phyloP scores from a whole-genome alignment of 2,113 vertebrate genomes.

The Atrichornis clamosus region DNA sequence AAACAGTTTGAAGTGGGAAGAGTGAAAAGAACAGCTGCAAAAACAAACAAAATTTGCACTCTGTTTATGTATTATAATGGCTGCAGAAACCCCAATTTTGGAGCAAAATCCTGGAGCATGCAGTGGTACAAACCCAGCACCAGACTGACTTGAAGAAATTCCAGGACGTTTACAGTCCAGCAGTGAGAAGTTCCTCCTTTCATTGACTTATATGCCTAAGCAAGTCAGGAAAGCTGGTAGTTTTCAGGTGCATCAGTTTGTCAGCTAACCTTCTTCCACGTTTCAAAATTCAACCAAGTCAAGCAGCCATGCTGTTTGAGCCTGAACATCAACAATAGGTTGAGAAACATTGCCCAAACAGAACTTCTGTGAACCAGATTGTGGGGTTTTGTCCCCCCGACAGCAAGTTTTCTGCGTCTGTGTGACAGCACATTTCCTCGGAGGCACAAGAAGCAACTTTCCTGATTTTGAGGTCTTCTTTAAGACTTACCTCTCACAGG shows the following conservation, averaged over 20 bases:
- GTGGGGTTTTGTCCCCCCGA: rapidly evolving
- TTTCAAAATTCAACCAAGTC: background rate
- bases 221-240: background rate
- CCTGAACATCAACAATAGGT: background rate
- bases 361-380: background rate
- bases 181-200: background rate
- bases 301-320: background rate
- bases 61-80: background rate
- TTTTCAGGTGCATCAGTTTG: background rate
- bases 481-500: background rate
- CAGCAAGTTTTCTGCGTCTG: background rate
- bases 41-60: background rate
- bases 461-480: background rate
- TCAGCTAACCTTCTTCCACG: background rate
- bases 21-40: background rate
- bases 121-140: background rate
- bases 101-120: background rate
- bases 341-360: background rate
- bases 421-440: background rate
- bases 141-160: background rate
- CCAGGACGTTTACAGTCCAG: background rate
- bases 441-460: background rate
- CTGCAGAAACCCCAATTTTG: background rate
- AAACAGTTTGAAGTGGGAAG: background rate
- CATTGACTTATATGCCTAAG: background rate